phyloP scores from a whole-genome alignment of 2,113 vertebrate genomes.

The Seriola quinqueradiata region DNA sequence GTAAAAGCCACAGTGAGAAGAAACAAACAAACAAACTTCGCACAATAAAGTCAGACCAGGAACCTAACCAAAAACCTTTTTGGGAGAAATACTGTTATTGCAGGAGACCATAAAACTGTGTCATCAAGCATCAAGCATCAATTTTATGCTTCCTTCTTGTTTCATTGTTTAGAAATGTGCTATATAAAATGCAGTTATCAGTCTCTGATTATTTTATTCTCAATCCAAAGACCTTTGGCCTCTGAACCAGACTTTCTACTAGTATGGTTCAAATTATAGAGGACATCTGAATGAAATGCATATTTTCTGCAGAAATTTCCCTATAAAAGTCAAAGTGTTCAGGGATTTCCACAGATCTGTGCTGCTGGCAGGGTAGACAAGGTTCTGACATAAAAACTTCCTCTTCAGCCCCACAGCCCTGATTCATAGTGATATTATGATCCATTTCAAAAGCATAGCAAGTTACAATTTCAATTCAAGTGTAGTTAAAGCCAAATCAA shows the following conservation, averaged over 20 bases:
- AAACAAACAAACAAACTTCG: too few relatives aligned
- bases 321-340: not conserved
- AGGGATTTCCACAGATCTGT: not conserved
- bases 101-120: too few relatives aligned
- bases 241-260: not conserved
- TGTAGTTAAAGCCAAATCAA: slow-evolving; percentile 27
- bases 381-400: slow-evolving; percentile 8
- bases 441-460: slow-evolving; percentile 32
- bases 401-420: not conserved
- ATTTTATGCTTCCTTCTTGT: too few relatives aligned
- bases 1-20: too few relatives aligned
- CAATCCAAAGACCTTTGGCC: not conserved
- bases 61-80: too few relatives aligned
- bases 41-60: too few relatives aligned
- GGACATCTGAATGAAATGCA: not conserved
- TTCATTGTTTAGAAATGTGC: too few relatives aligned
- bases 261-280: not conserved
- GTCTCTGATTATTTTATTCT: too few relatives aligned
- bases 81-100: too few relatives aligned
- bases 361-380: not conserved
- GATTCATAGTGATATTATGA: slow-evolving; percentile 31
- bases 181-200: not conserved
- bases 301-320: slow-evolving; percentile 14
- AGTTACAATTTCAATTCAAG: slow-evolving; percentile 21
- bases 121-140: too few relatives aligned